These are phyloP conservation scores for Sthenelais limicola DNA, from an alignment of 2,888 invertebrate species.

Conservation along the genomic window DNA sequence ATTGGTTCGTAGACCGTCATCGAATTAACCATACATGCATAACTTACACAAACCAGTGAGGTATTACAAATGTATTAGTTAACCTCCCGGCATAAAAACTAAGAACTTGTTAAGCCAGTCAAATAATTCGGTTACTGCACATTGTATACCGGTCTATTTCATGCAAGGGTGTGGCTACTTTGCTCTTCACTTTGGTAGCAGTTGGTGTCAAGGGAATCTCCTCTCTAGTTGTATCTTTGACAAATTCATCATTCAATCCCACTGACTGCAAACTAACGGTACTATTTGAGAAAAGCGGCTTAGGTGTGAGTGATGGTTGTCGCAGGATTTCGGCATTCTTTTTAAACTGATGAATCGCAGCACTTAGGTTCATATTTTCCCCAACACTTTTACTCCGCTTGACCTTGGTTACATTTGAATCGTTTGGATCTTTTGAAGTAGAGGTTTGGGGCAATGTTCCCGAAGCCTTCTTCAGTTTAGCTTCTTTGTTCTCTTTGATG, in stretches of 20 bases:
- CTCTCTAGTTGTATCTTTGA: slow-evolving; percentile 33
- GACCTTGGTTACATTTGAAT: neutral
- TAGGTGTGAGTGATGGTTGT: slow-evolving; percentile 14
- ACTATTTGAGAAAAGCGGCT: slow-evolving; percentile 84
- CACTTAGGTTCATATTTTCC: neutral
- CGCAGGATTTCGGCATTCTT: neutral
- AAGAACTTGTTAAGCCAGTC: too few species aligned
- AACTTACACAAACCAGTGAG: too few species aligned
- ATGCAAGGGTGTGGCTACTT: slow-evolving; percentile 48
- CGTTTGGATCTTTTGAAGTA: neutral
- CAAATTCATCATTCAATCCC: slow-evolving; percentile 82
- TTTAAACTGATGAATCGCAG: neutral
- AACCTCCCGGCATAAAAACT: too few species aligned
- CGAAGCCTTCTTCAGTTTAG: slow-evolving; percentile 7
- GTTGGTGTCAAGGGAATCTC: neutral
- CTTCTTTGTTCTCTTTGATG: slow-evolving; percentile 77
- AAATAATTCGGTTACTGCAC: slow-evolving; percentile 55
- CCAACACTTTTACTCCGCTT: slow-evolving; percentile 36
- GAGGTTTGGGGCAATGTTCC: neutral
- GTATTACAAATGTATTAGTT: too few species aligned
- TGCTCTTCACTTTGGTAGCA: slow-evolving; percentile 25
- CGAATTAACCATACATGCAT: too few species aligned
- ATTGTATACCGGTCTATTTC: slow-evolving; percentile 57
- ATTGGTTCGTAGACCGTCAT: too few species aligned
- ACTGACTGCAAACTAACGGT: slow-evolving; percentile 81